Base-by-base conservation (phyloP, 2,113 vertebrate genomes). In the Cryptomyrus ogoouensis region DNA sequence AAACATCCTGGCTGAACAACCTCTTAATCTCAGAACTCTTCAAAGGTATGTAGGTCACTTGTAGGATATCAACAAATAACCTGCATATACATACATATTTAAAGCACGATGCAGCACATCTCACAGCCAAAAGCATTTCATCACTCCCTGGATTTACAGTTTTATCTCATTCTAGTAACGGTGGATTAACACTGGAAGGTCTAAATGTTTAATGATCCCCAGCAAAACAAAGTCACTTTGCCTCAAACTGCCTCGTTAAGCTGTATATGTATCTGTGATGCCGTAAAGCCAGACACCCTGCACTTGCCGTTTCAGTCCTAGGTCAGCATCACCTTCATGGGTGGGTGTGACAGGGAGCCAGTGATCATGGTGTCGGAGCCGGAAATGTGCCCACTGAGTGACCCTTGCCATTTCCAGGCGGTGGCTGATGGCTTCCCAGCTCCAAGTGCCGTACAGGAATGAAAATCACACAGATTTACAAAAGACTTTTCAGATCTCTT, bases 391-490 rank as follows among this genome's bases (percentile, higher is more conserved):
- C 3, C 9, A 0, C 3, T 12, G 70, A 13, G 15, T 7, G 31
- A 5, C 3, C 70, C 0, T 0, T 7, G 1, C 70, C 70, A 17
- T 5, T 35, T 53, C 27, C 31, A 3, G 56, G 5, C 49, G 42
- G 35, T 9, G 21, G 9, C 84, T 19, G 85, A 89, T 21, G 84
- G 1, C 6, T 62, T 53, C 49, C 52, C 31, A 8, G 77, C 39
- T 83, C 44, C 83, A 21, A 1, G 35, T 24, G 13, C 35, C 1
- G 0, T 24, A n/a, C 35, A 56, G 44, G n/a, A 93, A 91, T 84
- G 92, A 93, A 56, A 94, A 92, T 92, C 90, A 91, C 92, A 93
- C 88, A 66, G 86, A 91, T 93, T 94, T 94, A 91, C 92, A 90
- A 80, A 39, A 17, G 87, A 83, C 90, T 91, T 91, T 90, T 94